Evolutionary conservation across 2,113 vertebrate species (phyloP).

Genomic region (Vicugna pacos): DNA sequence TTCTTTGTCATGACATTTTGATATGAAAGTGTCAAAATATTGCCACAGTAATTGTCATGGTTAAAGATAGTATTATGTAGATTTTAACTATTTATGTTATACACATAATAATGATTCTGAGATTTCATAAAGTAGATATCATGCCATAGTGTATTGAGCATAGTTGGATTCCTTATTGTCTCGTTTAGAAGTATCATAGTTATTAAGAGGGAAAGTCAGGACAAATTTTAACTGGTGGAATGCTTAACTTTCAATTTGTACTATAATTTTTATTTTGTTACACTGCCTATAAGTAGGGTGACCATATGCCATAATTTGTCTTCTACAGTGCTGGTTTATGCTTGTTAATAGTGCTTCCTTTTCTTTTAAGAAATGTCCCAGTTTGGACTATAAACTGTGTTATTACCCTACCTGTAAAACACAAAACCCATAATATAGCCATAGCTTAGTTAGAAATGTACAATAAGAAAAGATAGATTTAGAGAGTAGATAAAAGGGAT

Average conservation of each 20-base stretch:
- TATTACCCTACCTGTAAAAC: background rate
- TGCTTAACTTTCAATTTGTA: background rate
- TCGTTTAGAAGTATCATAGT: background rate
- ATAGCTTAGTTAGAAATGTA: background rate
- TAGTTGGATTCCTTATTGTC: background rate
- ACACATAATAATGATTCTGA: background rate
- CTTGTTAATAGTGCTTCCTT: background rate
- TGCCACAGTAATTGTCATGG: background rate
- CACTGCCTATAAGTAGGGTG: background rate
- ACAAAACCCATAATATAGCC: background rate
- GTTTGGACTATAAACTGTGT: background rate
- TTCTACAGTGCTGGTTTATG: background rate
- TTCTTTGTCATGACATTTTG: slow-evolving; percentile 29
- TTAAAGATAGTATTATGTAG: background rate
- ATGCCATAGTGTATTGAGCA: background rate
- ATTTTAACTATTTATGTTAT: background rate
- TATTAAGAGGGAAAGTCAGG: background rate
- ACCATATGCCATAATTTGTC: background rate
- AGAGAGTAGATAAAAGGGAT: background rate
- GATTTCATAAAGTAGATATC: background rate
- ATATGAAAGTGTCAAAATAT: background rate
- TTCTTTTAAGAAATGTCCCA: background rate
- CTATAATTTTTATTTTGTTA: slow-evolving; percentile 23
- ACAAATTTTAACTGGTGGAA: background rate
- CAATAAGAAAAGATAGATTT: background rate